Conservation (phyloP, 2,888 invertebrate species). For the Tipula unca region DNA sequence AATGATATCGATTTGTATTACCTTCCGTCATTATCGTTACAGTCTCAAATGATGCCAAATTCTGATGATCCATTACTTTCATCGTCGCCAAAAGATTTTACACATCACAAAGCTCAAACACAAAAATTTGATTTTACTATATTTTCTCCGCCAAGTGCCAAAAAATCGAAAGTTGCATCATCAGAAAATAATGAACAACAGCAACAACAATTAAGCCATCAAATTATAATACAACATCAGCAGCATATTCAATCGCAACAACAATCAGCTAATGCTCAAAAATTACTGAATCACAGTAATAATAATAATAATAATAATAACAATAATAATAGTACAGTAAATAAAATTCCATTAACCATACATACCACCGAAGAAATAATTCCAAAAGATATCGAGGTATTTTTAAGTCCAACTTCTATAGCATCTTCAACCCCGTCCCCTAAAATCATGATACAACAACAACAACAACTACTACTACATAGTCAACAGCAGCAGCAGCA, state of each 20-base stretch:
- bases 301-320: too few relatives aligned
- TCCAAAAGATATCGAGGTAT: conserved; percentile 55
- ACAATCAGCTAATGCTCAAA: conserved; percentile 21
- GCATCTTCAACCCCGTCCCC: conserved; percentile 26
- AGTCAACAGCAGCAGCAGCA: neutral
- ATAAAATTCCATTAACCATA: conserved; percentile 26
- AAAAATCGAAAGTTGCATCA: conserved; percentile 23
- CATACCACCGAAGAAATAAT: conserved; percentile 36
- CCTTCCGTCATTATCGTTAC: conserved; percentile 46
- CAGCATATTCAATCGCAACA: conserved; percentile 25
- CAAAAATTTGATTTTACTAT: conserved; percentile 24
- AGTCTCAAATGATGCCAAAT: conserved; percentile 79
- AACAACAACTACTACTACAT: neutral
- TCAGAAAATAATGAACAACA: conserved; percentile 31
- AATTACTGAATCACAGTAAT: neutral
- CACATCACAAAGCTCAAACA: conserved; percentile 28
- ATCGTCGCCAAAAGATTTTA: conserved; percentile 74
- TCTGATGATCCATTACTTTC: conserved; percentile 78
- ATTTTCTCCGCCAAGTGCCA: conserved; percentile 28
- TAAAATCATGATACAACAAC: conserved; percentile 20
- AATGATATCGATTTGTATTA: conserved; percentile 43
- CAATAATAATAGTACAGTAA: neutral
- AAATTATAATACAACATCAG: conserved; percentile 22
- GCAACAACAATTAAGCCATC: conserved; percentile 28
- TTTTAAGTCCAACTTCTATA: conserved; percentile 56